Conservation (phyloP, 1,140 invertebrate species). For the Pseudomyrmex flavicornis region DNA sequence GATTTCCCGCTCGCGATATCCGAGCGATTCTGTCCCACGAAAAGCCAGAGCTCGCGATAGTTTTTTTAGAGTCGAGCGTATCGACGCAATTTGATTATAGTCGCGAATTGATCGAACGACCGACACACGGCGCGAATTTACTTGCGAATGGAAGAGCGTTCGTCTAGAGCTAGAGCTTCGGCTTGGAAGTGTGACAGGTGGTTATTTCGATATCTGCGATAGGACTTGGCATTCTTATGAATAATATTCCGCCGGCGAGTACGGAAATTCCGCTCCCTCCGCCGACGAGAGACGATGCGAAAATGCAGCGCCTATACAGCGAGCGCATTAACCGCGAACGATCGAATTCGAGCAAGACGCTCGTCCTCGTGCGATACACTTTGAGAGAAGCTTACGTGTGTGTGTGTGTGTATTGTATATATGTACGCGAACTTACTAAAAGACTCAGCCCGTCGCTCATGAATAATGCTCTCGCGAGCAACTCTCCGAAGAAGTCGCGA, state of each 20-base stretch:
- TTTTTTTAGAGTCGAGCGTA: conserved; percentile 30
- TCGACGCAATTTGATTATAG: conserved; percentile 57
- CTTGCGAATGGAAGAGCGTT: conserved; percentile 45
- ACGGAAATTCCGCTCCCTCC: conserved; percentile 34
- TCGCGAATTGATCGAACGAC: conserved; percentile 53
- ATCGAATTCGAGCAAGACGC: conserved; percentile 39
- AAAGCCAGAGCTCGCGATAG: conserved; percentile 37
- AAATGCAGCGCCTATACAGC: background rate
- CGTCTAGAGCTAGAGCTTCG: conserved; percentile 53
- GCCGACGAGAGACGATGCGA: background rate
- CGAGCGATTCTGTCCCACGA: conserved; percentile 34
- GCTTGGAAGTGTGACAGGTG: conserved; percentile 70
- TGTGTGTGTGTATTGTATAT: background rate
- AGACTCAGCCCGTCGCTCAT: conserved; percentile 43
- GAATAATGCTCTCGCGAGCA: conserved; percentile 52
- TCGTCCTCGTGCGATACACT: conserved; percentile 12
- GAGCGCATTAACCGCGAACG: conserved; percentile 34
- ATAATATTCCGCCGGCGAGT: conserved; percentile 65
- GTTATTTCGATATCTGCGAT: conserved; percentile 58
- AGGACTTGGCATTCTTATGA: conserved; percentile 59
- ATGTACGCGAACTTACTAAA: conserved; percentile 35
- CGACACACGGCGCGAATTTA: conserved; percentile 51
- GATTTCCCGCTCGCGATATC: conserved; percentile 30
- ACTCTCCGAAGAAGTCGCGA: conserved; percentile 48
- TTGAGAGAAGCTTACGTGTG: background rate